Conservation (phyloP, 2,113 vertebrate genomes). For the Camelus dromedarius region DNA sequence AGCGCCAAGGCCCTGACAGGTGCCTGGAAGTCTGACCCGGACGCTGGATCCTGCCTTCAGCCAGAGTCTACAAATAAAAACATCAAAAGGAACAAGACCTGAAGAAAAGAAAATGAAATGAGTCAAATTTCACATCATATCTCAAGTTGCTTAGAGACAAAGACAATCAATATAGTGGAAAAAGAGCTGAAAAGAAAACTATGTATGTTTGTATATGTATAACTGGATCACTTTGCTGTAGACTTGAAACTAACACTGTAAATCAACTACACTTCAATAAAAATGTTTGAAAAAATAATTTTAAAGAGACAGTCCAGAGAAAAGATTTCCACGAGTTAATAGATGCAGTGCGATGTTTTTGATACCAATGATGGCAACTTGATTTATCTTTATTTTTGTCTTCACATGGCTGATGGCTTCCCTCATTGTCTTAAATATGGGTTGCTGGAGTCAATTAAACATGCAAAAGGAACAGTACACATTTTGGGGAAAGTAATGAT, state of each 20-base stretch:
- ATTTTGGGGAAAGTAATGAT: slow-evolving; percentile 86
- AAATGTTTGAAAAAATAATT: too few relatives aligned
- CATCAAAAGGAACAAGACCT: background rate
- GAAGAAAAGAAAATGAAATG: background rate
- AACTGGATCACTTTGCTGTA: too few relatives aligned
- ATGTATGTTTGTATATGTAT: too few relatives aligned
- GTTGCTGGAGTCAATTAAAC: slow-evolving; percentile 82
- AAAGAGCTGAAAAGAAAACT: too few relatives aligned
- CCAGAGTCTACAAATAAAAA: slow-evolving; percentile 38
- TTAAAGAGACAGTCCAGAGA: slow-evolving; percentile 55
- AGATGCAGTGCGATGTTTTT: background rate
- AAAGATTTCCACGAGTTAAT: slow-evolving; percentile 59
- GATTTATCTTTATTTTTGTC: slow-evolving; percentile 52
- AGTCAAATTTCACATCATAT: slow-evolving; percentile 20
- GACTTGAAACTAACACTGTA: too few relatives aligned
- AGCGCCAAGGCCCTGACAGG: slow-evolving; percentile 60
- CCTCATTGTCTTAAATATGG: slow-evolving; percentile 77
- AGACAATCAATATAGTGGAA: background rate
- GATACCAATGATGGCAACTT: slow-evolving; percentile 58
- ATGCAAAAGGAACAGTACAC: slow-evolving; percentile 80
- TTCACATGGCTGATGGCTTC: slow-evolving; percentile 74
- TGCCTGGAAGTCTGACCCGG: slow-evolving; percentile 73
- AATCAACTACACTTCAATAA: too few relatives aligned
- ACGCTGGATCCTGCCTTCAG: background rate
- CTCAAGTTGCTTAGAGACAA: slow-evolving; percentile 67